Percentiles rank a stretch among this genome's conserved stretches.
Evolutionary conservation across 2,797 vertebrate species (phyloP).

Genomic region (Craterocephalus amniculus): DNA sequence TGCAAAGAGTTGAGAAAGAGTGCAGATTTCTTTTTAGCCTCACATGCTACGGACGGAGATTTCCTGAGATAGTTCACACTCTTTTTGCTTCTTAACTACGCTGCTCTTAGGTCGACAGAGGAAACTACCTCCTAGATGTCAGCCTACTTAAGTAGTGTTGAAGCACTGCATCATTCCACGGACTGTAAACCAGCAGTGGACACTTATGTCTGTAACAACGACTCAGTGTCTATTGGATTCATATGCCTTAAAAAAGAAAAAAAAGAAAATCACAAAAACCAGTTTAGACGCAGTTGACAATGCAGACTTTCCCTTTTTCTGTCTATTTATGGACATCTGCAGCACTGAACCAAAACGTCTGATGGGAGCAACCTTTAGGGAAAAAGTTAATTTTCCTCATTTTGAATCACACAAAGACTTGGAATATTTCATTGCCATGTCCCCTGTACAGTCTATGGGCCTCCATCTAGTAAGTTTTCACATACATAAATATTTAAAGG

Average conservation of each 20-base stretch:
- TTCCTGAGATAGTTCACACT: conserved; percentile 40
- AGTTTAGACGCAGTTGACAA: not conserved
- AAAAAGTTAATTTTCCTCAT: conserved; percentile 7
- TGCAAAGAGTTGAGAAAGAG: conserved; percentile 50
- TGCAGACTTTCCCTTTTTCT: not conserved
- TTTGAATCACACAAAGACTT: conserved; percentile 5
- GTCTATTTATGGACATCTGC: conserved; percentile 1
- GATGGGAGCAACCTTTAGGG: not conserved
- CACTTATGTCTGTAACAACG: not conserved
- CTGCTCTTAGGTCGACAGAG: not conserved
- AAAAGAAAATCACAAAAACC: not conserved
- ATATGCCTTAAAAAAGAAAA: no score
- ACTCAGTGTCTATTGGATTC: not conserved
- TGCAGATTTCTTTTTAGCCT: conserved; percentile 45
- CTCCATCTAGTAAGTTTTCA: not conserved
- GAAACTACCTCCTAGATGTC: not conserved
- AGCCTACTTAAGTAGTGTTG: conserved; percentile 4
- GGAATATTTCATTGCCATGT: not conserved
- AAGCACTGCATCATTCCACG: conserved; percentile 5
- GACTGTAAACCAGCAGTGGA: conserved; percentile 16
- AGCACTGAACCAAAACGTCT: not conserved
- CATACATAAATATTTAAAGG: not conserved
- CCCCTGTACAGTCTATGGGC: not conserved
- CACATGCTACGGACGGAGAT: conserved; percentile 41
- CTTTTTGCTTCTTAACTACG: not conserved